A percentile compares a stretch with the other conserved stretches of the same genome.
These are phyloP conservation scores for Hippolais icterina DNA, from an alignment of 2,113 vertebrate species.

Conservation along the genomic window DNA sequence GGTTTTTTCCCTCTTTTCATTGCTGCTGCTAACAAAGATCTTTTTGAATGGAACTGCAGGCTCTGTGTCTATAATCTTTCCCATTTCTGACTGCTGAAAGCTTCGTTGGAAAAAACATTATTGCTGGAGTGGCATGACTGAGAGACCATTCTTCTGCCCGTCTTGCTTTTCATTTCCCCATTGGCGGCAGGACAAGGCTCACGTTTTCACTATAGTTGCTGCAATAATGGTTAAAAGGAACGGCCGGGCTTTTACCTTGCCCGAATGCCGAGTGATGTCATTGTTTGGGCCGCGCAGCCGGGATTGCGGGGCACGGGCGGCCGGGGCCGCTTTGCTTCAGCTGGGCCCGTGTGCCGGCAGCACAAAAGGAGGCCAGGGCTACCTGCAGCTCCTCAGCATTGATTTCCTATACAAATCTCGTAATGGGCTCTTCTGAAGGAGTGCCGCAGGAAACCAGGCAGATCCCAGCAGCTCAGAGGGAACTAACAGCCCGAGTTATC, in stretches of 20 bases:
- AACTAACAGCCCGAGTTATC: not conserved
- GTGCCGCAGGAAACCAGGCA: not conserved
- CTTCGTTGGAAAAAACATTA: not conserved
- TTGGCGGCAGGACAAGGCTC: not conserved
- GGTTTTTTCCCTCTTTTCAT: not conserved
- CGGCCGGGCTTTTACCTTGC: not conserved
- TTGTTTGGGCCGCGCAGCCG: not conserved
- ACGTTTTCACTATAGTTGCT: accelerated
- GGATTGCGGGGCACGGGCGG: not conserved
- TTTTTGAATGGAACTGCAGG: not conserved
- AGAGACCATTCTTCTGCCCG: not conserved
- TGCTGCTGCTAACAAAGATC: slow-evolving; percentile 13
- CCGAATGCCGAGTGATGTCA: not conserved
- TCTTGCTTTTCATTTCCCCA: not conserved
- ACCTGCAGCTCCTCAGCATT: not conserved
- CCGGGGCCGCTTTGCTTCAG: not conserved
- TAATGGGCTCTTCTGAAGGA: not conserved
- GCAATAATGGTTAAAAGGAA: not conserved
- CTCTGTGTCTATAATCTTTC: not conserved
- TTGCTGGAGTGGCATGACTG: not conserved
- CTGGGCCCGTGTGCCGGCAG: not conserved
- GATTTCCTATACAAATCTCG: not conserved
- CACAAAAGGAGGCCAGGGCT: not conserved
- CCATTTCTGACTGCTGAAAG: slow-evolving; percentile 23
- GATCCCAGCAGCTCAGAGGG: not conserved